Conservation (phyloP, 2,888 invertebrate genomes). For the Drosophila mettleri region DNA sequence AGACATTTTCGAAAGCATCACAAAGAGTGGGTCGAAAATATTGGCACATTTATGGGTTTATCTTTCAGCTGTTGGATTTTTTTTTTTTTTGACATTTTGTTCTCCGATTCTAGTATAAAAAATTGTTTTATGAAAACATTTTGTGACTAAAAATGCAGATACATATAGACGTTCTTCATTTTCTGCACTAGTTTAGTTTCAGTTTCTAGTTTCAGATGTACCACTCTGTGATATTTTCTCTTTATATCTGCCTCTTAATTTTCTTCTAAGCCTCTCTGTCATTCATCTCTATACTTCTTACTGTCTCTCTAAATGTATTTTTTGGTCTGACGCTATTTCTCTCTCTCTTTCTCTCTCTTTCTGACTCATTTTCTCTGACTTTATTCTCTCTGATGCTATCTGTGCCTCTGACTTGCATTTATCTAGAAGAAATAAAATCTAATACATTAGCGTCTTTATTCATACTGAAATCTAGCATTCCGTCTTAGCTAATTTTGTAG, state of each 20-base stretch:
- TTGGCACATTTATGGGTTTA: not conserved
- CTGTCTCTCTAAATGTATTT: not conserved
- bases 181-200: no score
- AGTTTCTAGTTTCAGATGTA: no score
- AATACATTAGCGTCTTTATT: no score
- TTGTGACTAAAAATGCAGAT: no score
- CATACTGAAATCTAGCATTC: not conserved
- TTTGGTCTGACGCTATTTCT: no score
- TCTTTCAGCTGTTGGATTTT: not conserved
- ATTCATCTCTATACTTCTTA: not conserved
- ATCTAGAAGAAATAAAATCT: no score
- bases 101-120: no score
- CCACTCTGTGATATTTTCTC: not conserved
- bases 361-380: not conserved
- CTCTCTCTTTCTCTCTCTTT: not conserved
- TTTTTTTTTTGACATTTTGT: no score
- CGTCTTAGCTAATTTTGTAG: not conserved
- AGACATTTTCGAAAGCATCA: not conserved
- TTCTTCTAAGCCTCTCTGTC: not conserved
- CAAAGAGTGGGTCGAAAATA: not conserved
- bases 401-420: no score
- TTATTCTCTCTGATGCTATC: no score
- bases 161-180: no score
- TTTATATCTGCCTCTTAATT: not conserved
- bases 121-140: not conserved